Evolutionary conservation across 2,888 invertebrate genomes (phyloP).

Genomic region (Zootermopsis nevadensis): DNA sequence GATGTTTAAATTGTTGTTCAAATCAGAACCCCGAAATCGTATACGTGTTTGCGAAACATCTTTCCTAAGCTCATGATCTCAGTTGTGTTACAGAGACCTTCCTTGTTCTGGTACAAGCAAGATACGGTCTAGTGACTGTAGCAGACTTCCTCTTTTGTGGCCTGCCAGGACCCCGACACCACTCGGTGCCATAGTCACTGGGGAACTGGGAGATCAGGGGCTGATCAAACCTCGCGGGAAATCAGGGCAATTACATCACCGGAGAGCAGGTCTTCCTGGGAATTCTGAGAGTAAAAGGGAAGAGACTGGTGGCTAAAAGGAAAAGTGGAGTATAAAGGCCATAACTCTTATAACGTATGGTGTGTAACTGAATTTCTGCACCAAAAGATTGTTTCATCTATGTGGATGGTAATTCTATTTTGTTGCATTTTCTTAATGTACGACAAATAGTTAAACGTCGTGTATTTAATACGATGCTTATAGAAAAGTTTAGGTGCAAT

Average conservation of each 20-base stretch:
- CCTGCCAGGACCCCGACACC: not conserved
- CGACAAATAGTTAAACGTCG: no score
- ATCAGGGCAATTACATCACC: slow-evolving; percentile 37
- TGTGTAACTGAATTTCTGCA: no score
- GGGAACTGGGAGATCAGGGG: slow-evolving; percentile 3
- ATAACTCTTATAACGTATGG: no score
- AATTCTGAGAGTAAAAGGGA: not conserved
- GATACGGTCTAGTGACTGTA: not conserved
- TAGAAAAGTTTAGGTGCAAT: no score
- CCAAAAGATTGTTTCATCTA: no score
- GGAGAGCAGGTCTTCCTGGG: not conserved
- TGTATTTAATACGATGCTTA: no score
- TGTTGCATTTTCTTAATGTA: no score
- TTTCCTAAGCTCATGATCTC: not conserved
- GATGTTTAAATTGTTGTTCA: not conserved
- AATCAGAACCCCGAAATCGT: not conserved
- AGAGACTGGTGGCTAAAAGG: not conserved
- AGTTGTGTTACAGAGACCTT: no score
- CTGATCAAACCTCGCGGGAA: slow-evolving; percentile 28
- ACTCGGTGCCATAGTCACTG: no score
- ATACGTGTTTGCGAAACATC: not conserved
- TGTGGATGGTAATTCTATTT: no score
- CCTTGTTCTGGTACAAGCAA: not conserved
- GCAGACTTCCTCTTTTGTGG: not conserved
- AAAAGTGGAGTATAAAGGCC: not conserved